Evolutionary conservation across 2,888 invertebrate genomes (phyloP), one percentile per base, ranked within the genome.

Genomic region (Drosophila silvestris): DNA sequence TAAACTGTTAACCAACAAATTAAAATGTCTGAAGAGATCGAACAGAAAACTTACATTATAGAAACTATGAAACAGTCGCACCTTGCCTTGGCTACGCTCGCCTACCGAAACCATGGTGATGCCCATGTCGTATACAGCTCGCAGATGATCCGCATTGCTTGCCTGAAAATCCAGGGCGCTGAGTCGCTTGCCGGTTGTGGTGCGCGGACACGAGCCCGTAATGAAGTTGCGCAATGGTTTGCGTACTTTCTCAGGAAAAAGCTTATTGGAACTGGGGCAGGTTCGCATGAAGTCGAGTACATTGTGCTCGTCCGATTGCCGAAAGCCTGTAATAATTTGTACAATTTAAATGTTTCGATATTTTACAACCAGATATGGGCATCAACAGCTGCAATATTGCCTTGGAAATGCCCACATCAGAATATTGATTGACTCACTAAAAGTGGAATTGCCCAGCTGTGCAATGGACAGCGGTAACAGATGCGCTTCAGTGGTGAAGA

Each of bases 401-500:
- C 12, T 52, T 32, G 5, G 10, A 51, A 51, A 58, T 41, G 22
- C 3, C 9, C 5, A 12, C n/a, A 26, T 7, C 3, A 60, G 4
- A 28, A 14, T 28, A 16, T 9, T 39, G 10, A 50, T 41, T n/a
- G n/a, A 90, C 91, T 90, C 77, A 93, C 94, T 93, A 85, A 89
- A 94, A 85, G 92, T 94, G 84, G 94, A 95, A 71, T 94, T 95
- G 30, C 95, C 95, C 56, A 95, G 94, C 16, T 95, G 95, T 1
- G 97, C 97, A 60, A 98, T 94, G 5, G 96, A 96, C 2, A 99
- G 94, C 7, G 99, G 99, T 86, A 99, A 94, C 73, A 99, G 95
- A 94, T 99, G 99, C 0, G 99, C 99, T 93, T 99, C 99, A 0
- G 98, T 98, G 0, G 98, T 98, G 85, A 98, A 96, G 76, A 98